phyloP scores from a whole-genome alignment of 2,888 invertebrate genomes.

The Tinea trinotella region DNA sequence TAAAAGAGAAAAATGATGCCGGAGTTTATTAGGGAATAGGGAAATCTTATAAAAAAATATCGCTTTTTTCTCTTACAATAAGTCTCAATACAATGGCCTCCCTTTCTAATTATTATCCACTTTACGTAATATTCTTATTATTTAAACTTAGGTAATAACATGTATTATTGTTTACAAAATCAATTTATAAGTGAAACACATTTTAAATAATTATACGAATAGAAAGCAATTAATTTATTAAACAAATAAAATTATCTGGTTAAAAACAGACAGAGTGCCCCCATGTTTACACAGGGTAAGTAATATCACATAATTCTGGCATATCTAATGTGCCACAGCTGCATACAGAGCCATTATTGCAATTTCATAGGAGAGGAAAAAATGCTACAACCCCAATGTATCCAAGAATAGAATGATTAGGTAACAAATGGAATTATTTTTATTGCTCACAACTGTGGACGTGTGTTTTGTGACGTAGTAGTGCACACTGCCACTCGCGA shows the following conservation, averaged over 20 bases:
- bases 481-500: not conserved
- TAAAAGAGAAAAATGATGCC: constrained; percentile 16
- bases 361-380: constrained; percentile 40
- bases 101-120: not conserved
- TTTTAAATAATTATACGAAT: not conserved
- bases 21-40: constrained; percentile 8
- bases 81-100: not conserved
- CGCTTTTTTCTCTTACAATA: not conserved
- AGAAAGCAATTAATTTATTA: not conserved
- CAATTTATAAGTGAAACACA: too few species aligned
- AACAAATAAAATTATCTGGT: constrained; percentile 12
- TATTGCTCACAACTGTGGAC: constrained; percentile 41
- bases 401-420: constrained; percentile 18
- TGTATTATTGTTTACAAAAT: too few species aligned
- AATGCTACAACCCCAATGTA: constrained; percentile 30
- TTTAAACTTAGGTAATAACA: too few species aligned
- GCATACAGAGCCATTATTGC: constrained; percentile 51
- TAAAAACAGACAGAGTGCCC: not conserved
- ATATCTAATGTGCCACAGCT: constrained; percentile 46
- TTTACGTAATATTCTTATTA: too few species aligned
- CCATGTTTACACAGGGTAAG: constrained; percentile 7
- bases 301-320: constrained; percentile 15
- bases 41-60: not conserved
- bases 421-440: constrained; percentile 24
- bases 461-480: constrained; percentile 11